Evolutionary conservation across 2,888 invertebrate genomes (phyloP).

Genomic region (Cephus nigrinus): DNA sequence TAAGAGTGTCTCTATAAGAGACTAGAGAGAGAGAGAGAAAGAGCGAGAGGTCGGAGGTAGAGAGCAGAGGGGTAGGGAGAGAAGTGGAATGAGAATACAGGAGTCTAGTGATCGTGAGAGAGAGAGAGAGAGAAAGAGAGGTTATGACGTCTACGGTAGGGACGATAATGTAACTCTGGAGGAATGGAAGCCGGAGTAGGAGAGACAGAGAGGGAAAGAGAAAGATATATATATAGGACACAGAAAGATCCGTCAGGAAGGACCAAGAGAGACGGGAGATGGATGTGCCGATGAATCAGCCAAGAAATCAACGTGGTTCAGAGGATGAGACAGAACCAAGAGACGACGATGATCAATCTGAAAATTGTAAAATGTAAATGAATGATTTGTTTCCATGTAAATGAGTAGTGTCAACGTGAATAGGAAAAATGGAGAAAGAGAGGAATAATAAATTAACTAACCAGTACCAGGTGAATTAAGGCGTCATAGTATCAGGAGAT

Average conservation of each 20-base stretch:
- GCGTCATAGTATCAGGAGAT: background rate
- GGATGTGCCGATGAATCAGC: background rate
- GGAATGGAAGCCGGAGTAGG: background rate
- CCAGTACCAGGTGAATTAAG: background rate
- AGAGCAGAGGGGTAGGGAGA: background rate
- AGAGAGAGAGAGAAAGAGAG: conserved; percentile 2
- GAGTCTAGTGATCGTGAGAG: background rate
- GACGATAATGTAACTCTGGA: conserved; percentile 1
- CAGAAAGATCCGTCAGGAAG: conserved; percentile 19
- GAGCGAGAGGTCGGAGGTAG: background rate
- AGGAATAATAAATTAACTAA: background rate
- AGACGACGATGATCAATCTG: background rate
- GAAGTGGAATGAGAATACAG: background rate
- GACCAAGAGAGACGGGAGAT: conserved; percentile 10
- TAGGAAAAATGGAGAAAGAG: background rate
- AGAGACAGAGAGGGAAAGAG: conserved; percentile 7
- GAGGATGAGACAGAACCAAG: background rate
- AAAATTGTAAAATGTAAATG: background rate
- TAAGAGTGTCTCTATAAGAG: background rate
- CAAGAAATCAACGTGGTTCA: background rate
- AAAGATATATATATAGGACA: conserved; percentile 1
- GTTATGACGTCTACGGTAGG: background rate
- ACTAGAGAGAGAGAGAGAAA: background rate
- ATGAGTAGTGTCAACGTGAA: background rate
- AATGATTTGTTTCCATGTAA: background rate